Evolutionary conservation across 1,140 invertebrate species (phyloP).

Genomic region (Ephestia elutella): DNA sequence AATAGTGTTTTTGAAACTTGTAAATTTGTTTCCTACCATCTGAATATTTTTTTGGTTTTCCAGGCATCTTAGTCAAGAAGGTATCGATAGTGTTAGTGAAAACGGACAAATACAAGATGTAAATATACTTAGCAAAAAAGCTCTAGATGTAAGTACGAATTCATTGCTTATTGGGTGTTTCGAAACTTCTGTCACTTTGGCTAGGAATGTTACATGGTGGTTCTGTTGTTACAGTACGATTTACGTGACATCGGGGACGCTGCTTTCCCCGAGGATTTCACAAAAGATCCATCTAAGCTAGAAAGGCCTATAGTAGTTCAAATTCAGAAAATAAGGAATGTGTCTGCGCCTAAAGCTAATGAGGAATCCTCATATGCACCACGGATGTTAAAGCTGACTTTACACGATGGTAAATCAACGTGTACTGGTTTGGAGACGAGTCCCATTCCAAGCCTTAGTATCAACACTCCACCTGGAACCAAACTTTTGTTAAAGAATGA

Average conservation of each 20-base stretch:
- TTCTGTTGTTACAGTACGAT: conserved; percentile 79
- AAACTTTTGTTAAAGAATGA: conserved; percentile 78
- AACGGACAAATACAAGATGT: conserved; percentile 78
- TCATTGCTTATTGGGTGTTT: not conserved
- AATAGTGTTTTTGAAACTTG: conserved; percentile 16
- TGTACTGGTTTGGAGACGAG: conserved; percentile 85
- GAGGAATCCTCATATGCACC: conserved; percentile 88
- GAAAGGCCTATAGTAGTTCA: conserved; percentile 86
- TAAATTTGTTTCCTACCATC: conserved; percentile 21
- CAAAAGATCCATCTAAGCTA: conserved; percentile 77
- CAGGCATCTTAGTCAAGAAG: conserved; percentile 82
- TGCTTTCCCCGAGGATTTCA: conserved; percentile 75
- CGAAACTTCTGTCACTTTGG: conserved; percentile 6
- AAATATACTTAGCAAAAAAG: conserved; percentile 78
- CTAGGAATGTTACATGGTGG: conserved; percentile 5
- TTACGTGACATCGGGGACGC: conserved; percentile 83
- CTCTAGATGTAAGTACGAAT: conserved; percentile 82
- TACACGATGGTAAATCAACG: conserved; percentile 88
- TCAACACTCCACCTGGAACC: conserved; percentile 85
- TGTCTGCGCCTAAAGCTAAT: conserved; percentile 91
- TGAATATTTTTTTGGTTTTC: conserved; percentile 50
- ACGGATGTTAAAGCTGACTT: conserved; percentile 85
- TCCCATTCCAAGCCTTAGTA: conserved; percentile 78
- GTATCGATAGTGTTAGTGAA: conserved; percentile 79
- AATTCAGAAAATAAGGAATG: conserved; percentile 90